These are phyloP conservation scores for Gymnocephalus cernua DNA, from an alignment of 2,113 vertebrate genomes.

Conservation along the genomic window DNA sequence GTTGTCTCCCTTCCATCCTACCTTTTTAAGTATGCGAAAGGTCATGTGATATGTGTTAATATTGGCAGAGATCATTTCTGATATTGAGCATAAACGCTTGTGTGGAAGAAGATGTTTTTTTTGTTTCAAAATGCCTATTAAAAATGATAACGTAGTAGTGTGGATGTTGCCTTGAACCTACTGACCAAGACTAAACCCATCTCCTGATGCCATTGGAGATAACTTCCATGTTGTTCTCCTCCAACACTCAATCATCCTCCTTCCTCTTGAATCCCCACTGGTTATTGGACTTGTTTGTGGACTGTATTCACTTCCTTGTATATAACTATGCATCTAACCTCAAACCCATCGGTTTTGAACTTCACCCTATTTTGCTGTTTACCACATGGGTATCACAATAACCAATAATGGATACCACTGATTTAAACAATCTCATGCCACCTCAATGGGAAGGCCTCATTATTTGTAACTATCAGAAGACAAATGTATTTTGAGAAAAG, in stretches of 20 bases:
- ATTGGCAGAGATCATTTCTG: no score
- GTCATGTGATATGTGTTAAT: no score
- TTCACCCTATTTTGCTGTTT: not conserved
- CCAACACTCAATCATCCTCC: not conserved
- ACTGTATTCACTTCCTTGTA: not conserved
- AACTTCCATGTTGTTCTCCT: not conserved
- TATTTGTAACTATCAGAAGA: constrained; percentile 10
- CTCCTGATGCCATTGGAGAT: not conserved
- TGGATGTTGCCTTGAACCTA: not conserved
- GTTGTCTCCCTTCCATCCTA: not conserved
- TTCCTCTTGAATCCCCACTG: not conserved
- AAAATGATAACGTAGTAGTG: no score
- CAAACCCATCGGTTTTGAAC: not conserved
- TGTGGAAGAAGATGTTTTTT: no score
- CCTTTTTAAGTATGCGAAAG: not conserved
- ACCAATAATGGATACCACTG: constrained; percentile 4
- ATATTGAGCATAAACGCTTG: no score
- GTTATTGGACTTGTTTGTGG: not conserved
- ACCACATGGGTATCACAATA: not conserved
- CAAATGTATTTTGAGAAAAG: not conserved
- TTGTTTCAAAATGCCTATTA: no score
- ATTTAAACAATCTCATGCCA: constrained; percentile 18
- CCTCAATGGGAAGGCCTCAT: not conserved
- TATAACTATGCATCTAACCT: not conserved
- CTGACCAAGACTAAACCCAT: not conserved